Base-by-base conservation (phyloP, 2,113 vertebrate genomes). In the Sitta europaea region DNA sequence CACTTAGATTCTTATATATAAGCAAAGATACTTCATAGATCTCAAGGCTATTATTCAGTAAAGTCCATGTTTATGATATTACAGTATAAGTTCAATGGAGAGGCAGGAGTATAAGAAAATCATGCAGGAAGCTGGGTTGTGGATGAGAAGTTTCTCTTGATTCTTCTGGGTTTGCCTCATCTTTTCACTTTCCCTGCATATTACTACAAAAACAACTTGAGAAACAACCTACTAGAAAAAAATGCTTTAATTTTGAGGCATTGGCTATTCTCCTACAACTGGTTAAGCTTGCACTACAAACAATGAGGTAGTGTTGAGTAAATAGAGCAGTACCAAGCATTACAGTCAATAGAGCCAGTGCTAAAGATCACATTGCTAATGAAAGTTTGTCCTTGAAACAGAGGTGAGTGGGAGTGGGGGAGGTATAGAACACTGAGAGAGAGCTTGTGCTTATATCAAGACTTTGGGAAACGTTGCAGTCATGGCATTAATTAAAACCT, bases 321-420 rank as follows among this genome's bases (percentile, higher is more conserved):
- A 98, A 98, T 91, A 97, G 62, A 65, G 77, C 78, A 53, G 84
- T 78, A 43, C 81, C 74, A 29, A 92, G 94, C 94, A 65, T 90
- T 92, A 40, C 74, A 87, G 97, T 97, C 97, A 96, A 98, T 97
- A 97, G 94, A 91, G 78, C 38, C 86, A 92, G 92, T 97, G 98
- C 98, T 98, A 98, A 98, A 98, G 98, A 98, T 98, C 98, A 97
- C 93, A 94, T 97, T 97, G 98, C 97, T 96, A 94, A 93, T 93
- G 95, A 97, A 90, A 94, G 94, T 91, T 92, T 94, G 96, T 90
- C 96, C 97, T 97, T 97, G 95, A 96, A 94, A 88, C 51, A 70
- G 71, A 91, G 70, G 80, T 66, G 86, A 74, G 71, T 68, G 57
- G 47, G 71, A 76, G 92, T 77, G 85, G 72, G 86, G 91, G 94